phyloP scores from a whole-genome alignment of 2,113 vertebrate genomes.

The Cyprinodon brontotheroides region DNA sequence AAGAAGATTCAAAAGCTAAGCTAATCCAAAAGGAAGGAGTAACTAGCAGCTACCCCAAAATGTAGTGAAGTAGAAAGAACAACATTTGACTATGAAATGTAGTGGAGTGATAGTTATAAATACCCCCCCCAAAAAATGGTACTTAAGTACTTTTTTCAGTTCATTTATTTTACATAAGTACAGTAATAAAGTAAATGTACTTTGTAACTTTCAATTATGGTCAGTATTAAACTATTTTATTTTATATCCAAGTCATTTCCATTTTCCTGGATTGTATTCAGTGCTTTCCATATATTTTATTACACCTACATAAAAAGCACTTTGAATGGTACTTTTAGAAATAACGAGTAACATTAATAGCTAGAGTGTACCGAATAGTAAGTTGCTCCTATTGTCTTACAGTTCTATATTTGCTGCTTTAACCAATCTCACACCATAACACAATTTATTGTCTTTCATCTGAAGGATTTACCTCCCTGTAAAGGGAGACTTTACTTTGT shows the following conservation, averaged over 20 bases:
- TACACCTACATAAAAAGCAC: neutral
- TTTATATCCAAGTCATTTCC: neutral
- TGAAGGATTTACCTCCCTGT: conserved; percentile 7
- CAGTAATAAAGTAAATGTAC: no score
- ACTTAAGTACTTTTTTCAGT: no score
- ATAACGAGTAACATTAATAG: neutral
- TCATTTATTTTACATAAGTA: no score
- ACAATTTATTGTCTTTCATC: conserved; percentile 5
- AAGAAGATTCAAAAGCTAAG: no score
- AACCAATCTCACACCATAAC: neutral
- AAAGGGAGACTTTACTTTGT: conserved; percentile 16
- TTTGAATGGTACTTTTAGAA: neutral
- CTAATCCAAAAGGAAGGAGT: no score
- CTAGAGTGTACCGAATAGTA: neutral
- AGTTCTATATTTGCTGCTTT: neutral
- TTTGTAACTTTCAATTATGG: no score
- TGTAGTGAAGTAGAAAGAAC: no score
- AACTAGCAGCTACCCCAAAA: no score
- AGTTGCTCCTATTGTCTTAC: neutral
- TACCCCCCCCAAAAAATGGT: no score
- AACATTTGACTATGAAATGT: no score
- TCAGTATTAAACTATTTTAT: neutral
- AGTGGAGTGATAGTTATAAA: no score
- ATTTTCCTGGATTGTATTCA: neutral
- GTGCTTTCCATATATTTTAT: neutral